These are phyloP conservation scores for Drosophila atroscutellata DNA, from an alignment of 2,888 invertebrate species.

Conservation along the genomic window DNA sequence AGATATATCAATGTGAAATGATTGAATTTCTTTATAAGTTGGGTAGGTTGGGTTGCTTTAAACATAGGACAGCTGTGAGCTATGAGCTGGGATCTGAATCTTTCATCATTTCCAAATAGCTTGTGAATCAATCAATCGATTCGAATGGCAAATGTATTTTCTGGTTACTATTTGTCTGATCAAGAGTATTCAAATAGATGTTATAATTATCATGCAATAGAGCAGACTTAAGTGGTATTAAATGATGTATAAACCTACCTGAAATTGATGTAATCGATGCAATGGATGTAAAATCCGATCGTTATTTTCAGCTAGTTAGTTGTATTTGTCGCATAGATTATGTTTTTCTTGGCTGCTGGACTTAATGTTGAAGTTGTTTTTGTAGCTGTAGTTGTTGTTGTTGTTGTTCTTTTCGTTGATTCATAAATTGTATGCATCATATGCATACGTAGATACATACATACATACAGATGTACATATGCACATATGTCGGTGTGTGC, in stretches of 20 bases:
- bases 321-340: neutral
- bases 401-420: neutral
- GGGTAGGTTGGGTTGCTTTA: neutral
- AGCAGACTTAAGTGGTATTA: neutral
- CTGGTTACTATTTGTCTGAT: neutral
- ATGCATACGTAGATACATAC: neutral
- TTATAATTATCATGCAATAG: neutral
- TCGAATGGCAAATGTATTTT: neutral
- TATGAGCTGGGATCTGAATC: neutral
- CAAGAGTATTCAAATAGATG: neutral
- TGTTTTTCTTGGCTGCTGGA: neutral
- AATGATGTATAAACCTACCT: neutral
- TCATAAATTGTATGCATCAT: neutral
- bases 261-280: neutral
- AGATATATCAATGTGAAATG: neutral
- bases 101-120: neutral
- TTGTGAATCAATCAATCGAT: neutral
- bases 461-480: neutral
- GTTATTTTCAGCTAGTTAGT: neutral
- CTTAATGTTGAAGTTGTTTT: neutral
- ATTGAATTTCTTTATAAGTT: neutral
- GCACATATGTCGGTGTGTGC: neutral
- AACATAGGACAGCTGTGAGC: neutral
- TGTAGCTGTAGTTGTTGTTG: neutral
- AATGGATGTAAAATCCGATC: neutral